Percentiles rank a stretch among this genome's conserved stretches.
phyloP scores from a whole-genome alignment of 2,113 vertebrate species.

The Bufo gargarizans region DNA sequence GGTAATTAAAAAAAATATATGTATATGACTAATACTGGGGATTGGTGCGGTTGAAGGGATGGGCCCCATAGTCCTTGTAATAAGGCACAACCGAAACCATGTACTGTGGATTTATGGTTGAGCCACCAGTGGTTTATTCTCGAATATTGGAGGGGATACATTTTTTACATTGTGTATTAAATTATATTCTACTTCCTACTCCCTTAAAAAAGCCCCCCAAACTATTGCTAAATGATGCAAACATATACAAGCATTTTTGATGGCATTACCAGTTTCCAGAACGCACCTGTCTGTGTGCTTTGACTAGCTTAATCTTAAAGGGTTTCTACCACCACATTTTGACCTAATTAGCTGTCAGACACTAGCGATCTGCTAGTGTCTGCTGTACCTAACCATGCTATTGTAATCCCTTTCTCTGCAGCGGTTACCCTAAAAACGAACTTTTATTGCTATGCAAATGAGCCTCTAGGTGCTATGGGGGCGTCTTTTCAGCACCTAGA shows the following conservation, averaged over 20 bases:
- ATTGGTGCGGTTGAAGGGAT: background rate
- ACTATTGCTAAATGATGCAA: conserved; percentile 47
- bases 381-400: too few relatives aligned
- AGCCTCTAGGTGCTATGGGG: too few relatives aligned
- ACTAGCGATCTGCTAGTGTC: too few relatives aligned
- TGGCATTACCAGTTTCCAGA: conserved; percentile 5
- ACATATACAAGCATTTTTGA: conserved; percentile 57
- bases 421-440: too few relatives aligned
- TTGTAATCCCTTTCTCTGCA: too few relatives aligned
- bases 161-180: background rate
- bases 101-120: conserved; percentile 13
- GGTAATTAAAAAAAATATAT: background rate
- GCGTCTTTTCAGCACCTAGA: too few relatives aligned
- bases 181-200: background rate
- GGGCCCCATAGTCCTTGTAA: background rate
- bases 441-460: too few relatives aligned
- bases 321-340: too few relatives aligned
- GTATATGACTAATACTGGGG: background rate
- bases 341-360: too few relatives aligned
- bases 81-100: conserved; percentile 7
- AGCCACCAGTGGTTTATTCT: background rate
- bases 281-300: conserved; percentile 38
- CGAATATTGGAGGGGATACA: background rate
- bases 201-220: background rate
- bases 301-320: conserved; percentile 52